phyloP scores from a whole-genome alignment of 2,113 vertebrate species.

The Brachypteracias leptosomus region DNA sequence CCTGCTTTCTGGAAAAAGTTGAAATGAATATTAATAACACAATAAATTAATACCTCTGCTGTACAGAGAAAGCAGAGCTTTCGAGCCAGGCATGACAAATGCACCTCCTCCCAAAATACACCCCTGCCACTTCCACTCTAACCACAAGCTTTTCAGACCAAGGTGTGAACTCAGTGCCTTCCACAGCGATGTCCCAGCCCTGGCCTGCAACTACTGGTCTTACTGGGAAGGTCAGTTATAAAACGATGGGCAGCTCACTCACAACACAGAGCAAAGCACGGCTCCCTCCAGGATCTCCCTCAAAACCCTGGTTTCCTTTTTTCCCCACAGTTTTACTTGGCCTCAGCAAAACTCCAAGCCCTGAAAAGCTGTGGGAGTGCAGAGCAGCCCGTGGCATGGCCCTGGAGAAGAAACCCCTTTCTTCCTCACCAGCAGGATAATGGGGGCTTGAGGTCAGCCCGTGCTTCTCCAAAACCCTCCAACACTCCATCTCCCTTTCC shows the following conservation, averaged over 20 bases:
- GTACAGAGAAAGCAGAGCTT: background rate
- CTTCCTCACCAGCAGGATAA: background rate
- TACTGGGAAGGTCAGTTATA: background rate
- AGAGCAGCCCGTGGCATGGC: background rate
- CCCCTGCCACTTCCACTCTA: background rate
- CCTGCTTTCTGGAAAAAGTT: background rate
- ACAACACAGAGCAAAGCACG: background rate
- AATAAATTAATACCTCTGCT: background rate
- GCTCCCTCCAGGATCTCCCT: background rate
- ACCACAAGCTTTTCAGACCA: background rate
- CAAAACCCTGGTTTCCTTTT: background rate
- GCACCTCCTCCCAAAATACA: background rate
- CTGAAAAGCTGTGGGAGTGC: background rate
- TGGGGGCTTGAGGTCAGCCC: background rate
- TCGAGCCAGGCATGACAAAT: background rate
- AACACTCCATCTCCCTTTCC: accelerated
- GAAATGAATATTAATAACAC: background rate
- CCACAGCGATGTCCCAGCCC: background rate
- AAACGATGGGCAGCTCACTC: background rate
- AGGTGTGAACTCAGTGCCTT: background rate
- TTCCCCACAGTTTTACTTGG: background rate
- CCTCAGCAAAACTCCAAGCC: background rate
- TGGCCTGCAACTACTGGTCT: background rate
- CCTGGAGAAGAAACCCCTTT: background rate
- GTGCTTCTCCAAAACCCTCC: accelerated